Percentiles rank a stretch among this genome's conserved stretches.
Conservation (phyloP, 2,797 vertebrate species). For the Sphaeramia orbicularis region DNA sequence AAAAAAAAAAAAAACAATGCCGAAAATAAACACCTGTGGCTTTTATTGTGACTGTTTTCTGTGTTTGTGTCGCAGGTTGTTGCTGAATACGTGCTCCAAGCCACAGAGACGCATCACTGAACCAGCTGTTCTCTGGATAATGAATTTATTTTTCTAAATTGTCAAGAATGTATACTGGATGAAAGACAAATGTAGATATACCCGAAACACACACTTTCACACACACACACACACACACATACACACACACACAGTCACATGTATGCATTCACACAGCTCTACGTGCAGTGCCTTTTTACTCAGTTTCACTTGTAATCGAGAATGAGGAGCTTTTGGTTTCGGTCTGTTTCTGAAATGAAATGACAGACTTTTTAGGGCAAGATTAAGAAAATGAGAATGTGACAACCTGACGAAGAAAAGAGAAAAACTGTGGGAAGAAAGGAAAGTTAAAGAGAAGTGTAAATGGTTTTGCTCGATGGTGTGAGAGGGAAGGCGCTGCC, state of each 20-base stretch:
- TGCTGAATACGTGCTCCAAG: constrained; percentile 39
- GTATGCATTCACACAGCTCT: constrained; percentile 17
- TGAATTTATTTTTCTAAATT: constrained; percentile 72
- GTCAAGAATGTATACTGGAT: constrained; percentile 68
- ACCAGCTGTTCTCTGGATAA: constrained; percentile 68
- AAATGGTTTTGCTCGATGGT: constrained; percentile 15
- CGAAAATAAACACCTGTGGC: neutral
- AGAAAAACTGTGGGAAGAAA: neutral
- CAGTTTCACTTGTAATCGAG: constrained; percentile 48
- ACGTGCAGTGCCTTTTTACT: constrained; percentile 49
- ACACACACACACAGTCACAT: constrained; percentile 19
- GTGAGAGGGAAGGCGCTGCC: constrained; percentile 25
- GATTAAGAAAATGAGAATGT: neutral
- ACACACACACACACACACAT: constrained; percentile 34
- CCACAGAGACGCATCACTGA: constrained; percentile 43
- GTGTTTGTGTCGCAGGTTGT: constrained; percentile 64
- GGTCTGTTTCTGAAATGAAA: constrained; percentile 33
- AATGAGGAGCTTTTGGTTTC: constrained; percentile 33
- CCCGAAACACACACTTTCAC: constrained; percentile 20
- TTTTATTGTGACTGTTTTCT: constrained; percentile 8
- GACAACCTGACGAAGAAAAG: constrained; percentile 5
- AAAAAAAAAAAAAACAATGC: neutral
- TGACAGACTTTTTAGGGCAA: constrained; percentile 18
- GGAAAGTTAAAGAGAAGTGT: constrained; percentile 1
- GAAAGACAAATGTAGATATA: constrained; percentile 41